Evolutionary conservation across 1,140 invertebrate genomes (phyloP).

Genomic region (Aphelinus atriplicis): DNA sequence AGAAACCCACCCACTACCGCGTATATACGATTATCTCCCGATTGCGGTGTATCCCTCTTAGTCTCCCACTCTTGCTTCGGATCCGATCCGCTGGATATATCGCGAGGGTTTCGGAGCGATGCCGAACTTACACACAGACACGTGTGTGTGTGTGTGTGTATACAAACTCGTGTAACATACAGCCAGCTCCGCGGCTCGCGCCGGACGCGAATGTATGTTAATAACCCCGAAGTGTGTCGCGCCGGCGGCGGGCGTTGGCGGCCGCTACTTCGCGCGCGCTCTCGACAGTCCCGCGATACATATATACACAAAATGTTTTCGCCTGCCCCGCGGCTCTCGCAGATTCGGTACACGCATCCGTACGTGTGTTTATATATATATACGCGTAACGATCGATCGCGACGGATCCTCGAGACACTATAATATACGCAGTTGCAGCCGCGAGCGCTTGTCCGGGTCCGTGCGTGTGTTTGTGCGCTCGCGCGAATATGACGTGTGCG

Average conservation of each 20-base stretch:
- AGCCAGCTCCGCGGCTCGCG: background rate
- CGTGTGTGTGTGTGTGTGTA: background rate
- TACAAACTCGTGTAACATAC: background rate
- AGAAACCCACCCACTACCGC: too few relatives aligned
- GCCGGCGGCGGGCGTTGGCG: background rate
- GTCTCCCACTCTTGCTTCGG: too few relatives aligned
- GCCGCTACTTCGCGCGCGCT: background rate
- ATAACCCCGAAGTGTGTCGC: slow-evolving; percentile 39
- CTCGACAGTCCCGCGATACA: background rate
- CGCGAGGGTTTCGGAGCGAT: too few relatives aligned
- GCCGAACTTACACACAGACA: background rate
- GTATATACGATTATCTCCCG: too few relatives aligned
- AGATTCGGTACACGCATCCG: background rate
- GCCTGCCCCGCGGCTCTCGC: background rate
- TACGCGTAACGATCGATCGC: background rate
- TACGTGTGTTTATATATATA: slow-evolving; percentile 1
- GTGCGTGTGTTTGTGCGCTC: too few relatives aligned
- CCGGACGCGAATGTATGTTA: slow-evolving; percentile 35
- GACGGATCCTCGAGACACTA: background rate
- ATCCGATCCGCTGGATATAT: too few relatives aligned
- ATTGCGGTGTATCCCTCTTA: too few relatives aligned
- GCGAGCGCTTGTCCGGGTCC: too few relatives aligned
- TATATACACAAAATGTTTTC: background rate
- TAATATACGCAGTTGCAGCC: background rate
- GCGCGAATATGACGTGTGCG: too few relatives aligned